phyloP scores from a whole-genome alignment of 2,888 invertebrate genomes.

The Formica aserva region DNA sequence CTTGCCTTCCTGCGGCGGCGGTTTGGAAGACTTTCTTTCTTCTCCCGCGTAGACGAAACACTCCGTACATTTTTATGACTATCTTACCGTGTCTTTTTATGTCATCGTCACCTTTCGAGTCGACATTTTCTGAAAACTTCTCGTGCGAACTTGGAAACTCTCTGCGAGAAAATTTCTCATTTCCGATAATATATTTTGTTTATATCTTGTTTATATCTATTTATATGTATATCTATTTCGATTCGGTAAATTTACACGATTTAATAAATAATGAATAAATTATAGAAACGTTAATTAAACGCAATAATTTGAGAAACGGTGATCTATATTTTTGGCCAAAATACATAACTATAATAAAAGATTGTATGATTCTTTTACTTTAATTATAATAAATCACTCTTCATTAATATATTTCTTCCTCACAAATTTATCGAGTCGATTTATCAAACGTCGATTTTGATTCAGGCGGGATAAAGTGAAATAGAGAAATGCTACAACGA shows the following conservation, averaged over 20 bases:
- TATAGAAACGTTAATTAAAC: neutral
- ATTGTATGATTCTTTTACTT: neutral
- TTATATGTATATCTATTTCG: neutral
- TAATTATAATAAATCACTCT: neutral
- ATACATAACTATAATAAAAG: neutral
- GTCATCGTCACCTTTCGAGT: neutral
- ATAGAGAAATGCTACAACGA: neutral
- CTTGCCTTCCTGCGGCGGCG: constrained; percentile 8
- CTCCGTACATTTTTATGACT: constrained; percentile 52
- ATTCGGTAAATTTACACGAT: neutral
- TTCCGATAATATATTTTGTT: neutral
- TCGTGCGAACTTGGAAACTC: neutral
- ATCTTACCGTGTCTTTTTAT: neutral
- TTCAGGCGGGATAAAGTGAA: neutral
- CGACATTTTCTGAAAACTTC: neutral
- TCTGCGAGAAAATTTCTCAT: neutral
- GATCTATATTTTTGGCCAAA: neutral
- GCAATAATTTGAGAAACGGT: neutral
- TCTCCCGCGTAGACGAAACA: constrained; percentile 21
- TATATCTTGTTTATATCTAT: neutral
- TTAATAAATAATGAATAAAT: constrained; percentile 10
- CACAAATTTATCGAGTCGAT: neutral
- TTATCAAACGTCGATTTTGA: neutral
- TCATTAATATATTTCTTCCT: neutral
- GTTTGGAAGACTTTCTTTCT: constrained; percentile 54